Evolutionary conservation across 37 sponge, comb jelly and placozoan genomes (phyloP), one percentile per base, ranked within the genome.

Genomic region (Sycon ciliatum): DNA sequence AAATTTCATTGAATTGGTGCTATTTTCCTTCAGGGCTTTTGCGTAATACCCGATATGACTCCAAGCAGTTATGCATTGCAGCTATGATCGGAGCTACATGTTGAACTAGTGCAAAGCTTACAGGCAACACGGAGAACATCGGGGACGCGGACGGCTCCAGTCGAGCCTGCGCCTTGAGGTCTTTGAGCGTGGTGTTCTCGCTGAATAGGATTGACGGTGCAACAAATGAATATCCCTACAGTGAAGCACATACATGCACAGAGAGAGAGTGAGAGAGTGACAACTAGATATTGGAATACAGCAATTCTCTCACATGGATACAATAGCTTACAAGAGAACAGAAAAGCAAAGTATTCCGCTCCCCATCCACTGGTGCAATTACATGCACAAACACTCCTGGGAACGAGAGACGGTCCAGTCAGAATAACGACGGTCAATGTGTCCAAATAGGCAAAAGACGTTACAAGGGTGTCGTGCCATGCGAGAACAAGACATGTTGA

Each of bases 161-260:
- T 20, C 53, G 53, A 18, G 53, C 16, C 18, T 46, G 16, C 53
- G 53, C 53, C 53, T 13, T 46, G 18, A 60, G n/a, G n/a, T n/a
- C n/a, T n/a, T n/a, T n/a, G n/a, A n/a, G n/a, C n/a, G n/a, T 60
- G 37, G 85, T 49, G 49, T 82, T 89, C 27, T 81, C 71, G 34
- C 77, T 73, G 57, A 94, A 94, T 29, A 94, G 73, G 0, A 94
- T 80, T 20, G 95, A 73, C 1, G 95, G 85, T 18, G 85, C 87
- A 11, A 94, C 87, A 73, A 89, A 94, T 0, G 91, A 89, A 73
- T 89, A 94, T 23, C 95, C 95, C 95, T 94, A 35, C 3, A 61
- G 36, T 55, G 9, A 39, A 34, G 11, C 28, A 29, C 2, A 37
- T 38, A 67, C 26, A 27, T 11, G 30, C 2, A 3, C 20, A 63